These are phyloP conservation scores for Clavelina lepadiformis DNA, from an alignment of 23 tunicate species.

Conservation along the genomic window DNA sequence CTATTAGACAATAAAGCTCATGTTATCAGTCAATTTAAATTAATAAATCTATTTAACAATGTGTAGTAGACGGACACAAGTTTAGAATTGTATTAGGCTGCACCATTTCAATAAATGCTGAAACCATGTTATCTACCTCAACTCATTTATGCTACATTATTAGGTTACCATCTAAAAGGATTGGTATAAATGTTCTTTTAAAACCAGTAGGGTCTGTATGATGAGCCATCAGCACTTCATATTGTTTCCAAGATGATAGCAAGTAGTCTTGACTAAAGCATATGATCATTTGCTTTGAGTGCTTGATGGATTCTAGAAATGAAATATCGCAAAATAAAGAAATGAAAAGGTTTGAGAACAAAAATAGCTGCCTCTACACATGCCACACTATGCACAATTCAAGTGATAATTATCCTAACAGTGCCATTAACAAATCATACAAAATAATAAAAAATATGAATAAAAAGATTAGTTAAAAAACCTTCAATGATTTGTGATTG, in stretches of 20 bases:
- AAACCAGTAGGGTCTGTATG: conserved; percentile 45
- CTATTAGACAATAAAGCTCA: no score
- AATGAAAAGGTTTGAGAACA: background rate
- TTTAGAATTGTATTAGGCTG: no score
- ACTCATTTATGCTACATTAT: no score
- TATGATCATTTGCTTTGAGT: conserved; percentile 42
- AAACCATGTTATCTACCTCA: no score
- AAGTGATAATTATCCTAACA: background rate
- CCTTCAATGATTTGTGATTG: conserved; percentile 17
- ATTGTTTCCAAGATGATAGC: conserved; percentile 53
- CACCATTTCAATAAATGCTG: no score
- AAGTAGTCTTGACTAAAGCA: conserved; percentile 70
- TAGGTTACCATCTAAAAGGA: conserved; percentile 58
- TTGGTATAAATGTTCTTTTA: conserved; percentile 49
- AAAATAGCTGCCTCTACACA: no score
- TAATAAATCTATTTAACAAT: no score
- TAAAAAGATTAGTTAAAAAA: background rate
- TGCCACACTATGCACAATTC: background rate
- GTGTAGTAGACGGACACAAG: no score
- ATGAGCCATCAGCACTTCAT: conserved; percentile 68
- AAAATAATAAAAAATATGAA: background rate
- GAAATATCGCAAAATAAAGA: no score
- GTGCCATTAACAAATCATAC: background rate
- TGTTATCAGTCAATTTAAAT: no score
- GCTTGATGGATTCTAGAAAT: conserved; percentile 35